Percentiles rank a stretch among this genome's conserved stretches.
These are phyloP conservation scores for Elaphurus davidianus DNA, from an alignment of 2,113 vertebrate genomes.

Conservation along the genomic window DNA sequence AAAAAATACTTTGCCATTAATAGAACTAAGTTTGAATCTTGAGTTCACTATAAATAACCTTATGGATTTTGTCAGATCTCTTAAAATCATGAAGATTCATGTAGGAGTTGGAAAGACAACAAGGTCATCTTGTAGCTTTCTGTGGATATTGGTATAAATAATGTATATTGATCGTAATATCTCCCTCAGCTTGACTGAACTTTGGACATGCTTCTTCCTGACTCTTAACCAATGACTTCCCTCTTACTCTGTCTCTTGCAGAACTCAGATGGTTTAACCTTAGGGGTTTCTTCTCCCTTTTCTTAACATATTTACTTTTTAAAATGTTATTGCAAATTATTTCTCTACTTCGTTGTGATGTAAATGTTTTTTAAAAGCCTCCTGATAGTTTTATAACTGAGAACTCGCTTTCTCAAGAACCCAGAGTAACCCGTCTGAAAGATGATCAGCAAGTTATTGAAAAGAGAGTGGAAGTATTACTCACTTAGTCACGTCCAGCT, in stretches of 20 bases:
- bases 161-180: neutral
- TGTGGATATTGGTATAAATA: neutral
- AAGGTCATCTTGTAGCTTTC: neutral
- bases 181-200: neutral
- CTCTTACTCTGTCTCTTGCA: rapidly evolving
- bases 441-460: neutral
- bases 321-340: neutral
- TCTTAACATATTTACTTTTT: neutral
- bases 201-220: neutral
- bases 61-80: neutral
- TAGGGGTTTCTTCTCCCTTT: neutral
- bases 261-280: neutral
- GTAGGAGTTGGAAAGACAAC: neutral
- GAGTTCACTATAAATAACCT: neutral
- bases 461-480: neutral
- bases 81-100: neutral
- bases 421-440: neutral
- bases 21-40: neutral
- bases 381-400: neutral
- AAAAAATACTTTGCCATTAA: neutral
- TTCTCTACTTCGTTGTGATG: neutral
- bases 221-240: neutral
- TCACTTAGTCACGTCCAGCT: neutral
- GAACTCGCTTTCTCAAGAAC: neutral
- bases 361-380: neutral